Conservation (phyloP, 1,140 invertebrate genomes). For the Vanessa atalanta region DNA sequence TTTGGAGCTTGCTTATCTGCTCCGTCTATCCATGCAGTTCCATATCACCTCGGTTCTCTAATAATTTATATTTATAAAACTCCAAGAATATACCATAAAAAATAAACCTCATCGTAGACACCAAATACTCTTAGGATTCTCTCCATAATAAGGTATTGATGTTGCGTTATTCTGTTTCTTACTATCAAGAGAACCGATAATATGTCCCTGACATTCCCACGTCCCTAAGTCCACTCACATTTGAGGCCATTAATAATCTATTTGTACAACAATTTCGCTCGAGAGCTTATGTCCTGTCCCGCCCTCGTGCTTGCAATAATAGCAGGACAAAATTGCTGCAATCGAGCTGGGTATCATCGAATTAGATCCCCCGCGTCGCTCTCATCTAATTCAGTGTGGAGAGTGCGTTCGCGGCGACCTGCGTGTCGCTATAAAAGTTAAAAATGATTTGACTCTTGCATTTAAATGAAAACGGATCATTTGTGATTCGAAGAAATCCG, state of each 20-base stretch:
- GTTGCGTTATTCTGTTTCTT: background rate
- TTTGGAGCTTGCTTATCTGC: no score
- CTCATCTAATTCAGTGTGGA: constrained; percentile 57
- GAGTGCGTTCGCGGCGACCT: constrained; percentile 51
- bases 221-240: constrained; percentile 29
- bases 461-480: background rate
- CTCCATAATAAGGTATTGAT: no score
- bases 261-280: constrained; percentile 58
- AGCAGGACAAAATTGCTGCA: constrained; percentile 71
- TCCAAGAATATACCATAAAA: no score
- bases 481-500: constrained; percentile 15
- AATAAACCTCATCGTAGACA: no score
- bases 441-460: constrained; percentile 32
- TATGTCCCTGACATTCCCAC: constrained; percentile 20
- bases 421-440: constrained; percentile 36
- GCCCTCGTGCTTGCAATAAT: constrained; percentile 68
- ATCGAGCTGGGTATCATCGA: constrained; percentile 65
- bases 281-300: constrained; percentile 71
- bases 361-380: constrained; percentile 59
- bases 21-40: no score
- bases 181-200: constrained; percentile 8
- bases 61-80: no score
- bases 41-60: no score
- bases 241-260: constrained; percentile 37
- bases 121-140: no score